Conservation (phyloP, 2,797 vertebrate species). For the Oryzias sinensis region DNA sequence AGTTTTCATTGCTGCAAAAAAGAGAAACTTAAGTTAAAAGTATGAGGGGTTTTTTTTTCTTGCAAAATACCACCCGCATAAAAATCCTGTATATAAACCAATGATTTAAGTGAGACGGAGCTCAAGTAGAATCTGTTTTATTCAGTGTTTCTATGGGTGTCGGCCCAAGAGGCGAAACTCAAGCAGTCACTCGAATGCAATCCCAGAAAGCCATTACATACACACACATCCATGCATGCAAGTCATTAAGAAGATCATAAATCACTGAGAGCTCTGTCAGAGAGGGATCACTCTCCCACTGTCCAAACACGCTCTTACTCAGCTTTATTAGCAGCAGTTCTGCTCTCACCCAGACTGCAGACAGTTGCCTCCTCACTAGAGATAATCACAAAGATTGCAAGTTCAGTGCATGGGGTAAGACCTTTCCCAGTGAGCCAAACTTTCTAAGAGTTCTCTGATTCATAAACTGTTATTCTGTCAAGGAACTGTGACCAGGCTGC, state of each 20-base stretch:
- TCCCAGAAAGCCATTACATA: slow-evolving; percentile 43
- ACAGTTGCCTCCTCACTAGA: slow-evolving; percentile 40
- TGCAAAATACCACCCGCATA: slow-evolving; percentile 31
- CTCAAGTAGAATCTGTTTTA: slow-evolving; percentile 24
- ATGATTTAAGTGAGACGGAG: slow-evolving; percentile 25
- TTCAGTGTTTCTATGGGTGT: slow-evolving; percentile 52
- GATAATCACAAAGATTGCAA: slow-evolving; percentile 56
- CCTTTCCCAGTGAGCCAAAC: not conserved
- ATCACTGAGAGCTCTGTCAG: slow-evolving; percentile 67
- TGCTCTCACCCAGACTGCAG: slow-evolving; percentile 50
- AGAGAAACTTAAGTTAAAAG: not conserved
- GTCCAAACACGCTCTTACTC: slow-evolving; percentile 70
- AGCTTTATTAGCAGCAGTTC: slow-evolving; percentile 59
- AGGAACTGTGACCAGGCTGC: no score
- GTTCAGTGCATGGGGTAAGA: slow-evolving; percentile 7
- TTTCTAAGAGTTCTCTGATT: not conserved
- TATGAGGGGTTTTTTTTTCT: slow-evolving; percentile 6
- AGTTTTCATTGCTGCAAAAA: not conserved
- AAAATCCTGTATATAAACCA: slow-evolving; percentile 4
- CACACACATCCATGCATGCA: slow-evolving; percentile 22
- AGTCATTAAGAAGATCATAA: slow-evolving; percentile 74
- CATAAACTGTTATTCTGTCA: no score
- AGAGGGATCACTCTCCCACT: slow-evolving; percentile 65
- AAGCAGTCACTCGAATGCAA: slow-evolving; percentile 57
- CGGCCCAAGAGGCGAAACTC: slow-evolving; percentile 60